These are phyloP conservation scores for Mycetomoellerius zeteki DNA, from an alignment of 1,140 invertebrate species.

Conservation along the genomic window DNA sequence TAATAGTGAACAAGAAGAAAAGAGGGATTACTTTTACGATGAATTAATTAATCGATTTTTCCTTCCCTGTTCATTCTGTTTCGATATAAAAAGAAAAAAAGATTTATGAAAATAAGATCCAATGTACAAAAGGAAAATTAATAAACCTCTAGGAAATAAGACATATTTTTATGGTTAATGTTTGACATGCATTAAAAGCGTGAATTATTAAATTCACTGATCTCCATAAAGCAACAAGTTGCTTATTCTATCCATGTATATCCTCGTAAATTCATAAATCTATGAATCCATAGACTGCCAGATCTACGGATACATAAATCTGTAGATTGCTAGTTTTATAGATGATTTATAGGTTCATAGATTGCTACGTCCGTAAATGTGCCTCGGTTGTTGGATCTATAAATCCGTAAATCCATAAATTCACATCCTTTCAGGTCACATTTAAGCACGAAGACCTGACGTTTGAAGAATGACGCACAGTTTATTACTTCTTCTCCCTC, in stretches of 20 bases:
- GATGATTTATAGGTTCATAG: constrained; percentile 44
- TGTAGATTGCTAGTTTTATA: constrained; percentile 36
- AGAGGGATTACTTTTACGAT: background rate
- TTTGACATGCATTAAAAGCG: background rate
- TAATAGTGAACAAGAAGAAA: background rate
- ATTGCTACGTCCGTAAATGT: constrained; percentile 28
- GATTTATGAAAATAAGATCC: background rate
- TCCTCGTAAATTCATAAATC: constrained; percentile 41
- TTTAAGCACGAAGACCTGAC: constrained; percentile 41
- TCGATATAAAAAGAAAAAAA: background rate
- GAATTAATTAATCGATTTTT: constrained; percentile 32
- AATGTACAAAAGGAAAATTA: background rate
- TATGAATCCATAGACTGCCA: constrained; percentile 33
- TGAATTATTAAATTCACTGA: constrained; percentile 25
- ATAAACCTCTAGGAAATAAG: background rate
- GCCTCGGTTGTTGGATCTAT: constrained; percentile 43
- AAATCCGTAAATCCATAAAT: constrained; percentile 57
- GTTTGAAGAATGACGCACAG: constrained; percentile 41
- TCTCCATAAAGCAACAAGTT: constrained; percentile 40
- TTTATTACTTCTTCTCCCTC: constrained; percentile 9
- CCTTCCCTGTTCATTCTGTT: background rate
- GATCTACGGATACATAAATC: constrained; percentile 57
- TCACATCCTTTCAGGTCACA: constrained; percentile 39
- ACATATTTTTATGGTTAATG: background rate
- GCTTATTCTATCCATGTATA: background rate